Evolutionary conservation across 2,113 vertebrate species (phyloP), one percentile per base, ranked within the genome.

Genomic region (Gobiocypris rarus): DNA sequence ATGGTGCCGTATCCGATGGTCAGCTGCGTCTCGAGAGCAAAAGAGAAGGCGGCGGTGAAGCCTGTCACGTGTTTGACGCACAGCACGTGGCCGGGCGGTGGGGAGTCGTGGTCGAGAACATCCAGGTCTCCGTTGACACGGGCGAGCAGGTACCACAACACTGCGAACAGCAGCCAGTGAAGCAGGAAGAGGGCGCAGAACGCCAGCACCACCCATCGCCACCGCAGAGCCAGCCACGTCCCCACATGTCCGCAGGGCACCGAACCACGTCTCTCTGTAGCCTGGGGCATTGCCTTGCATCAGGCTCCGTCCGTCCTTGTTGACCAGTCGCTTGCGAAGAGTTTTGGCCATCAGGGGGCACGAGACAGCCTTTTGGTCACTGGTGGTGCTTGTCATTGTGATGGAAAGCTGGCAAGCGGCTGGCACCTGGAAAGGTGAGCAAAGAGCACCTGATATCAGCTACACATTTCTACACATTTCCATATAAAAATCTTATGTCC

Each of bases 1-100:
- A 99, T 99, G 87, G 97, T 99, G 84, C 98, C 98, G 0, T 99
- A 99, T 71, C 98, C 98, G 26, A 99, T 99, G 13, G 98, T 99
- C 89, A 99, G 95, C 91, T 99, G 98, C 0, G 98, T 99, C 92
- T 99, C 98, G 94, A 99, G 91, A 0, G 97, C 97, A 88, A 99
- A 99, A 41, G 97, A 98, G 90, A 99, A 99, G 3, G 98, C 97
- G 10, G 97, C 97, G 63, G 97, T 97, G 88, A 99, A 99, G 76
- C 97, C 98, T 69, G 95, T 98, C 89, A 99, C 96, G 84, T 99
- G 94, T 90, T 98, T 98, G 82, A 99, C 97, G 83, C 98, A 99
- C 84, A 99, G 96, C 78, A 96, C 96, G 77, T 99, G 97, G 81
- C 97, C 97, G 81, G 95, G 94, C 43, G 97, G 98, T 19, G 97